Evolutionary conservation across 2,113 vertebrate genomes (phyloP).

Genomic region (Gobio gobio): DNA sequence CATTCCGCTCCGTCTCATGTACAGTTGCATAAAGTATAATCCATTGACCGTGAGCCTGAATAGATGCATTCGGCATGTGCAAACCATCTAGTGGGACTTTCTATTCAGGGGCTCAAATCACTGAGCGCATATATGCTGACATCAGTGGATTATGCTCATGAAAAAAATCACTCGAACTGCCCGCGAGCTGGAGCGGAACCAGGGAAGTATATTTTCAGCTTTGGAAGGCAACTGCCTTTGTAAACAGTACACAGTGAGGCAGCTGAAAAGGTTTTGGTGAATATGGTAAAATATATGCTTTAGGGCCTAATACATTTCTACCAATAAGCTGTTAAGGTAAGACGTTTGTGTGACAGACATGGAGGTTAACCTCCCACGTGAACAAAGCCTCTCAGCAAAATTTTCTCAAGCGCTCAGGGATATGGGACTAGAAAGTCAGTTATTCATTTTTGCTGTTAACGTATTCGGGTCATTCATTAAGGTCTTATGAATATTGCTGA

Average conservation of each 20-base stretch:
- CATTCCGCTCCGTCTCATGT: too few species aligned
- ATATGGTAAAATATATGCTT: neutral
- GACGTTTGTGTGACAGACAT: constrained; percentile 33
- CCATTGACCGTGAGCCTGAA: too few species aligned
- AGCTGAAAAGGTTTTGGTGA: neutral
- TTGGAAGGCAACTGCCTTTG: neutral
- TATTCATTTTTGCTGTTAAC: constrained; percentile 48
- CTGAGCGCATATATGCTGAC: neutral
- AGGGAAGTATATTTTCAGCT: neutral
- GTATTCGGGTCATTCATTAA: constrained; percentile 60
- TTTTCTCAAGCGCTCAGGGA: constrained; percentile 20
- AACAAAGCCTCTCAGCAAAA: constrained; percentile 1
- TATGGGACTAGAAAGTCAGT: neutral
- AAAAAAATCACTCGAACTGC: neutral
- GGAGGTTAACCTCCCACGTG: constrained; percentile 38
- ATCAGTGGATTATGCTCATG: neutral
- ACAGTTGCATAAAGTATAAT: too few species aligned
- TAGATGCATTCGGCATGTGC: too few species aligned
- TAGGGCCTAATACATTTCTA: neutral
- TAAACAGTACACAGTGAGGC: neutral
- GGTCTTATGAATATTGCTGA: constrained; percentile 57
- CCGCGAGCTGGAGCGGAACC: neutral
- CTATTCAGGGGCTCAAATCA: neutral
- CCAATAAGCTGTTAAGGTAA: neutral
- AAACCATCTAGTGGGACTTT: too few species aligned